These are phyloP conservation scores for Menidia beryllina DNA, from an alignment of 2,113 vertebrate species.

Conservation along the genomic window DNA sequence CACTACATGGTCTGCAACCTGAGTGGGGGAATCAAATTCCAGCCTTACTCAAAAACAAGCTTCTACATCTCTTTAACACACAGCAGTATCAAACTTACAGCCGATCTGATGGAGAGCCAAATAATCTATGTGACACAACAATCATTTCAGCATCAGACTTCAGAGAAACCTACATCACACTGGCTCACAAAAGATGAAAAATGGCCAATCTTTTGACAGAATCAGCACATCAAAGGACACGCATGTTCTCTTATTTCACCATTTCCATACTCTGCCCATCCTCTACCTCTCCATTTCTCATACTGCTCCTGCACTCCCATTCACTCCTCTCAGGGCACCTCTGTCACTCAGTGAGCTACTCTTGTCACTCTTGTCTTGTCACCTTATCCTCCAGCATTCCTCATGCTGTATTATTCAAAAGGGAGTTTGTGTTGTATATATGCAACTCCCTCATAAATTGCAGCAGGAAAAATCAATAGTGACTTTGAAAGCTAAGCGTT, in stretches of 20 bases:
- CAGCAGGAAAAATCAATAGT: background rate
- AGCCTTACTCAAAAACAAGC: constrained; percentile 14
- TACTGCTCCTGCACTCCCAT: constrained; percentile 11
- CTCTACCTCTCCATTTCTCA: constrained; percentile 18
- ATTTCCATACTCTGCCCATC: background rate
- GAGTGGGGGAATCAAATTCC: constrained; percentile 65
- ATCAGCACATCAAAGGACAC: constrained; percentile 42
- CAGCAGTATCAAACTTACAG: constrained; percentile 32
- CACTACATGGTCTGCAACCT: constrained; percentile 32
- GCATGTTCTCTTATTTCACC: constrained; percentile 26
- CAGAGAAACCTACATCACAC: constrained; percentile 49
- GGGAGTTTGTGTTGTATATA: constrained; percentile 16
- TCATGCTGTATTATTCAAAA: constrained; percentile 62
- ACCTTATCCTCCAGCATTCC: constrained; percentile 40
- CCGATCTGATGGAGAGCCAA: constrained; percentile 39
- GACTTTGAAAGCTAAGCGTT: background rate
- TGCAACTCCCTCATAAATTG: background rate
- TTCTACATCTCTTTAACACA: background rate
- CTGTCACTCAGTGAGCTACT: constrained; percentile 36
- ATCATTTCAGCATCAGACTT: constrained; percentile 33
- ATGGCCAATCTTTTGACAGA: constrained; percentile 23
- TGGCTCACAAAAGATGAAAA: constrained; percentile 48
- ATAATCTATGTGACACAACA: constrained; percentile 51
- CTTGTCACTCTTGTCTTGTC: constrained; percentile 41
- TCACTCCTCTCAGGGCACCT: constrained; percentile 11